Conservation (phyloP, 2,888 invertebrate genomes). For the Mythimna vitellina region DNA sequence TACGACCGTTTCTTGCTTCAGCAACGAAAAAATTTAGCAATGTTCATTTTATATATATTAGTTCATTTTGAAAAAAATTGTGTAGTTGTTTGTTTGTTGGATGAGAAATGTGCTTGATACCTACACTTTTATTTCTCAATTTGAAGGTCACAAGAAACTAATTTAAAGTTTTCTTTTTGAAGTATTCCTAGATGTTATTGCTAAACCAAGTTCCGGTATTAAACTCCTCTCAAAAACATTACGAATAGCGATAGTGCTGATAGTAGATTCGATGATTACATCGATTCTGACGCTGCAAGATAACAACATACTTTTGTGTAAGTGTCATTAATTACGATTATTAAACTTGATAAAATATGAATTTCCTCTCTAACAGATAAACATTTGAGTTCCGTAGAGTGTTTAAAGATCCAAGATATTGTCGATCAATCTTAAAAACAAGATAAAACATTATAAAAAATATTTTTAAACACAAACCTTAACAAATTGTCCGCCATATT, state of each 20-base stretch:
- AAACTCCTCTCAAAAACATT: constrained; percentile 38
- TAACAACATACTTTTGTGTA: constrained; percentile 42
- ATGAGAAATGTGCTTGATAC: background rate
- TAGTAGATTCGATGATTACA: constrained; percentile 33
- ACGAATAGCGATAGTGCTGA: constrained; percentile 34
- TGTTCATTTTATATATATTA: too few species aligned
- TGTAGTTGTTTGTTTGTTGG: background rate
- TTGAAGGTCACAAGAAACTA: background rate
- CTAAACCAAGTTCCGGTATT: constrained; percentile 20
- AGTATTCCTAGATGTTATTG: constrained; percentile 28
- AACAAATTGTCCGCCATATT: too few species aligned
- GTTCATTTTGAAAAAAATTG: too few species aligned
- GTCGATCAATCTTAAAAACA: too few species aligned
- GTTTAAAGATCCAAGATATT: too few species aligned
- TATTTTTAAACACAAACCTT: background rate
- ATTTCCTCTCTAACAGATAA: constrained; percentile 16
- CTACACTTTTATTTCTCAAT: background rate
- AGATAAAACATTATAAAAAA: too few species aligned
- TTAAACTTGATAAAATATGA: constrained; percentile 25
- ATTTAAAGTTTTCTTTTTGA: background rate
- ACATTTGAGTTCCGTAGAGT: background rate
- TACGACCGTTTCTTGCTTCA: too few species aligned
- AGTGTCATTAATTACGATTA: constrained; percentile 41
- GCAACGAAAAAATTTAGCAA: too few species aligned
- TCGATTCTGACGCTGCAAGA: constrained; percentile 31